phyloP scores from a whole-genome alignment of 2,113 vertebrate genomes.

The Anguilla rostrata region DNA sequence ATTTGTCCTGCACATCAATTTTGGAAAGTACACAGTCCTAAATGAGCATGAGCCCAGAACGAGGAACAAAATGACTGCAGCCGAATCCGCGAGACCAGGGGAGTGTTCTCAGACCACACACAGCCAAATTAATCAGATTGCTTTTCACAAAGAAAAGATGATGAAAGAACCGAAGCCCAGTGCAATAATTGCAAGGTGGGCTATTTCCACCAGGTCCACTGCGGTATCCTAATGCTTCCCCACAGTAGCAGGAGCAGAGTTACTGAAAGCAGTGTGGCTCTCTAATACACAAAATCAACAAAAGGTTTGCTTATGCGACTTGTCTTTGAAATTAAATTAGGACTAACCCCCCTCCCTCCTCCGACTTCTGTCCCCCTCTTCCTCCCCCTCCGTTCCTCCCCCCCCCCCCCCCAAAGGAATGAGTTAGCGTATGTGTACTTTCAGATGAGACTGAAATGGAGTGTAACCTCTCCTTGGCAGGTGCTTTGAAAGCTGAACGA shows the following conservation, averaged over 20 bases:
- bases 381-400: too few relatives aligned
- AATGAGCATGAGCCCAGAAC: background rate
- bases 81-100: background rate
- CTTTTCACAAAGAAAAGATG: slow-evolving; percentile 5
- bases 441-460: background rate
- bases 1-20: slow-evolving; percentile 23
- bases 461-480: slow-evolving; percentile 7
- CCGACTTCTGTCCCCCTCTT: too few relatives aligned
- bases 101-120: background rate
- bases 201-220: background rate
- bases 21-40: background rate
- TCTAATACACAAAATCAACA: slow-evolving; percentile 1
- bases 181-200: slow-evolving; percentile 7
- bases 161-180: slow-evolving; percentile 16
- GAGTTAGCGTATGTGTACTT: slow-evolving; percentile 2
- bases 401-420: background rate
- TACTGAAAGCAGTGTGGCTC: background rate
- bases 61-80: slow-evolving; percentile 1
- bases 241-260: background rate
- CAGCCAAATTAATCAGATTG: slow-evolving; percentile 13
- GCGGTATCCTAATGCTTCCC: background rate
- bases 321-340: background rate
- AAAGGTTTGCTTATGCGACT: too few relatives aligned
- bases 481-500: background rate
- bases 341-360: background rate